phyloP scores from a whole-genome alignment of 2,888 invertebrate species.

The Hirudinaria manillensis region DNA sequence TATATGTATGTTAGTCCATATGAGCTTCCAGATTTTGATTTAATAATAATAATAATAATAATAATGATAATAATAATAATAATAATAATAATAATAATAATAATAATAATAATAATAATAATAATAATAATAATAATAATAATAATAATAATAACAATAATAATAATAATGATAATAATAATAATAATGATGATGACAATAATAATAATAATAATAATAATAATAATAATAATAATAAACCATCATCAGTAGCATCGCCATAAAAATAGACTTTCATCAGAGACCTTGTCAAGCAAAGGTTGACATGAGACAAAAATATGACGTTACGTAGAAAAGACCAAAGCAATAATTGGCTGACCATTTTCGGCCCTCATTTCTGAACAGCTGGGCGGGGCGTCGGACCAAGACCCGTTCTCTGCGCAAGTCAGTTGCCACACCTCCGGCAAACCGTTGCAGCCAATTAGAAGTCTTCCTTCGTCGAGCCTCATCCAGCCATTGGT shows the following conservation, averaged over 20 bases:
- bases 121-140: slow-evolving; percentile 11
- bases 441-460: slow-evolving; percentile 24
- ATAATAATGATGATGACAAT: slow-evolving; percentile 22
- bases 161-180: slow-evolving; percentile 15
- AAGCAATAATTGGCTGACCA: neutral
- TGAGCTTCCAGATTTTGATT: neutral
- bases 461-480: slow-evolving; percentile 10
- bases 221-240: slow-evolving; percentile 27
- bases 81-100: slow-evolving; percentile 1
- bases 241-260: too few species aligned
- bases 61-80: slow-evolving; percentile 6
- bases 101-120: slow-evolving; percentile 21
- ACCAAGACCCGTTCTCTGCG: slow-evolving; percentile 22
- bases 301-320: too few species aligned
- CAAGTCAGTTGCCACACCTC: slow-evolving; percentile 30
- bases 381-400: slow-evolving; percentile 29
- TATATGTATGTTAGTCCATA: too few species aligned
- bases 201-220: slow-evolving; percentile 53
- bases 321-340: too few species aligned
- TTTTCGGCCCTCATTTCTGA: neutral
- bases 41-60: slow-evolving; percentile 9
- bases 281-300: too few species aligned
- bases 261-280: too few species aligned
- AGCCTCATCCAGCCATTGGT: slow-evolving; percentile 14
- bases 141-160: slow-evolving; percentile 11